Conservation (phyloP, 2,797 vertebrate species). For the Fistularia commersonii region DNA sequence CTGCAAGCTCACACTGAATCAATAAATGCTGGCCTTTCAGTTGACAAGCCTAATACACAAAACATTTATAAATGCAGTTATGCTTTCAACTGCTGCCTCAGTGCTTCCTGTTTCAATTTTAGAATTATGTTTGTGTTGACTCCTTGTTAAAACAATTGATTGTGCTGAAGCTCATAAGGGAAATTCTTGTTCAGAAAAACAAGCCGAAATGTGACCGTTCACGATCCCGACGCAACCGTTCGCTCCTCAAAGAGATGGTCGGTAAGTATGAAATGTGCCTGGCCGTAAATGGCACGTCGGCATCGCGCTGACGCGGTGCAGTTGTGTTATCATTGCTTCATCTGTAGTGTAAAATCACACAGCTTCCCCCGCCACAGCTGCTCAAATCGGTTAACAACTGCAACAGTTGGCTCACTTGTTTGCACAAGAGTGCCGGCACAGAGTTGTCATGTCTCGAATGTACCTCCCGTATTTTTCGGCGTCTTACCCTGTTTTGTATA, state of each 20-base stretch:
- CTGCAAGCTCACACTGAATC: constrained; percentile 20
- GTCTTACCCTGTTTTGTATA: neutral
- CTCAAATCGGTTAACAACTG: constrained; percentile 22
- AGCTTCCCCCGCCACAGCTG: constrained; percentile 22
- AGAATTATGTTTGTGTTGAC: constrained; percentile 8
- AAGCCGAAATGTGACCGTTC: no score
- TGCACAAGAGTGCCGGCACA: neutral
- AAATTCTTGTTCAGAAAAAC: neutral
- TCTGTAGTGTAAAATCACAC: constrained; percentile 17
- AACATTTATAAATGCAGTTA: constrained; percentile 32
- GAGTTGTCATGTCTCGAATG: neutral
- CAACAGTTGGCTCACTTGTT: constrained; percentile 48
- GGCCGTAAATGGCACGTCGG: no score
- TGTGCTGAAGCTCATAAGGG: constrained; percentile 8
- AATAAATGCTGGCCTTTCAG: constrained; percentile 41
- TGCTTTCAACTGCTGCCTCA: constrained; percentile 38
- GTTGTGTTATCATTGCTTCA: constrained; percentile 19
- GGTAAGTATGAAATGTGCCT: neutral
- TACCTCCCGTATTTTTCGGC: neutral
- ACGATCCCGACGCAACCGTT: no score
- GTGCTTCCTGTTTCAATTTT: constrained; percentile 15
- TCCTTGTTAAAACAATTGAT: constrained; percentile 38
- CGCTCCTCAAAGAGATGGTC: no score
- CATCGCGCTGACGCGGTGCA: no score
- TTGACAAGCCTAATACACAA: constrained; percentile 26